Percentiles rank a stretch among this genome's conserved stretches.
Evolutionary conservation across 2,888 invertebrate genomes (phyloP).

Genomic region (Enchytraeus crypticus): DNA sequence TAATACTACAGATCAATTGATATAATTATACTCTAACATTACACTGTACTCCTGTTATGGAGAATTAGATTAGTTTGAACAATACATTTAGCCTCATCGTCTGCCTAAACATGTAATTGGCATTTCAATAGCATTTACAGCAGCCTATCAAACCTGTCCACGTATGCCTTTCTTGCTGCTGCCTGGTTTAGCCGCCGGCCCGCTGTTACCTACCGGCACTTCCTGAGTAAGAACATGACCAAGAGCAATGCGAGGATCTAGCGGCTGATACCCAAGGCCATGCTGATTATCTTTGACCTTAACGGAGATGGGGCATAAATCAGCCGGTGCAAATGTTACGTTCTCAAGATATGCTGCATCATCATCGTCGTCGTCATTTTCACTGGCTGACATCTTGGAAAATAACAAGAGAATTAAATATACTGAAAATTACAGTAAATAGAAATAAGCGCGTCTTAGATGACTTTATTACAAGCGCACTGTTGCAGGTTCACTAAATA

Average conservation of each 20-base stretch:
- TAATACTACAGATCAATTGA: too few relatives aligned
- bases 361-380: slow-evolving; percentile 8
- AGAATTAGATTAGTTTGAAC: too few relatives aligned
- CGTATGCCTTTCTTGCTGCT: slow-evolving; percentile 33
- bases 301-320: slow-evolving; percentile 57
- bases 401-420: too few relatives aligned
- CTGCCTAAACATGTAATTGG: too few relatives aligned
- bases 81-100: too few relatives aligned
- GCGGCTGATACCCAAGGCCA: slow-evolving; percentile 52
- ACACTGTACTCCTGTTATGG: too few relatives aligned
- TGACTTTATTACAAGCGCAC: too few relatives aligned
- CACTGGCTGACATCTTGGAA: neutral
- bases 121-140: too few relatives aligned
- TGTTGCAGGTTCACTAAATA: too few relatives aligned
- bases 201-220: slow-evolving; percentile 22
- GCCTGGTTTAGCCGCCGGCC: neutral
- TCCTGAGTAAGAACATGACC: slow-evolving; percentile 35
- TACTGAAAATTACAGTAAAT: too few relatives aligned
- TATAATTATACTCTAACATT: too few relatives aligned
- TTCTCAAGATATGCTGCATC: slow-evolving; percentile 32
- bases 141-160: slow-evolving; percentile 41
- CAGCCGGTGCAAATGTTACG: slow-evolving; percentile 48
- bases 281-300: slow-evolving; percentile 65
- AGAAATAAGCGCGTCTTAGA: too few relatives aligned
- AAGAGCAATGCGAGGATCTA: slow-evolving; percentile 37